Base-by-base conservation (phyloP, 2,113 vertebrate genomes). In the Podarcis muralis region DNA sequence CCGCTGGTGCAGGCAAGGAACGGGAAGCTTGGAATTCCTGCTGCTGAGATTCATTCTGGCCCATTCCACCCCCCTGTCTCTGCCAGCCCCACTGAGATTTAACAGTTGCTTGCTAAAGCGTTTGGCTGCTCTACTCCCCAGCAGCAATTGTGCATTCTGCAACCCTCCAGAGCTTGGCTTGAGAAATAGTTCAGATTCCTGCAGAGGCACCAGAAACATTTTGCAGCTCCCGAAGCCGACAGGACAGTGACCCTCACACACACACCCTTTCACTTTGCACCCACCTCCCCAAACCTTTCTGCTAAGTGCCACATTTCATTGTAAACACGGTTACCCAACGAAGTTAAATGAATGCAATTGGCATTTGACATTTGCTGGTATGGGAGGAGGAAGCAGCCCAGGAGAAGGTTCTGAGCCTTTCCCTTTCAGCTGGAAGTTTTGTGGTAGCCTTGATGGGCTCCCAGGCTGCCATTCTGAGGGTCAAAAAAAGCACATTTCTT, bases 11-110 rank as follows among this genome's bases (percentile, higher is more conserved):
- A 62, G 27, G 35, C 32, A 35, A n/a, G 20, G 35, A 76, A 37
- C n/a, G 6, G 59, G 80, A 59, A 15, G 32, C 37, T 37, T 62
- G 32, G 59, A 35, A 62, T 37, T 27, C 59, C 62, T 32, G 1
- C 59, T 62, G 18, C 59, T 62, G 59, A 62, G 15, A 57, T 57
- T n/a, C 43, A 15, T 37, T n/a, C n/a, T 8, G 62, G 37, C 43
- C 30, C 71, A 43, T 43, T 43, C 43, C 43, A 43, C 48, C 75
- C 53, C 3, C 53, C 74, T 11, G 6, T 43, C 43, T 43, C 0
- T 0, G 0, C 15, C 35, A 7, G 16, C 6, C 0, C 27, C 7
- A 2, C 18, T 71, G 59, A 53, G 27, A 18, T 32, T 81, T 3
- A 62, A n/a, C 59, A 25, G 80, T 22, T 32, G 57, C n/a, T 81